Conservation (phyloP, 1,140 invertebrate species). For the Dinoponera quadriceps region DNA sequence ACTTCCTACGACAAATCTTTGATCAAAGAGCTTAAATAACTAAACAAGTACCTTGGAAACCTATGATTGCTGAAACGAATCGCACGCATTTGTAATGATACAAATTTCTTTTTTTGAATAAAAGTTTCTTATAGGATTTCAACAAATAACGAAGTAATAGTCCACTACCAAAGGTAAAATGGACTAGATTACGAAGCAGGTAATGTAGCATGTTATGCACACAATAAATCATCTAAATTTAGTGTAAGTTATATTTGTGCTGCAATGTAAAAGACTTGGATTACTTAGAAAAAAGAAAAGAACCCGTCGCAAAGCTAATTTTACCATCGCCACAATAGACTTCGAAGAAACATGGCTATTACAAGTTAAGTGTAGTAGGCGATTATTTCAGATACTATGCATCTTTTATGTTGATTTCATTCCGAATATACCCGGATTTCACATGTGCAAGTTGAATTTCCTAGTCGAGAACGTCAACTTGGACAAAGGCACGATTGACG, state of each 20-base stretch:
- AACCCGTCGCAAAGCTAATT: neutral
- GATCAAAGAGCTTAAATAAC: slow-evolving; percentile 77
- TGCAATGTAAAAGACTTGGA: slow-evolving; percentile 37
- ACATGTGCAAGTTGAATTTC: slow-evolving; percentile 69
- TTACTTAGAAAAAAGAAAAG: slow-evolving; percentile 10
- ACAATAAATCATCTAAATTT: slow-evolving; percentile 15
- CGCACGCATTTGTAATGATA: slow-evolving; percentile 43
- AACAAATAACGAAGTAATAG: slow-evolving; percentile 31
- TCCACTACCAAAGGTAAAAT: slow-evolving; percentile 13
- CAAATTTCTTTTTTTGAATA: slow-evolving; percentile 1
- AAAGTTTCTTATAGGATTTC: slow-evolving; percentile 26
- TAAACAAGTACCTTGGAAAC: slow-evolving; percentile 68
- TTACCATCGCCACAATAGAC: slow-evolving; percentile 1
- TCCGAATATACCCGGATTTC: slow-evolving; percentile 64
- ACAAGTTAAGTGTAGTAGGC: slow-evolving; percentile 51
- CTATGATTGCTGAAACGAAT: slow-evolving; percentile 58
- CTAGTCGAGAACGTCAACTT: slow-evolving; percentile 73
- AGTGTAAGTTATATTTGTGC: slow-evolving; percentile 26
- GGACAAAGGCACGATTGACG: slow-evolving; percentile 80
- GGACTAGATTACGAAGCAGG: neutral
- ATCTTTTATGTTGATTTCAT: slow-evolving; percentile 46
- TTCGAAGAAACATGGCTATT: slow-evolving; percentile 17
- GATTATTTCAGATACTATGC: slow-evolving; percentile 22
- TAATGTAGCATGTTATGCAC: slow-evolving; percentile 7
- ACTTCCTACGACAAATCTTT: slow-evolving; percentile 79